Evolutionary conservation across 2,113 vertebrate genomes (phyloP).

Genomic region (Tretioscincus oriximinensis): DNA sequence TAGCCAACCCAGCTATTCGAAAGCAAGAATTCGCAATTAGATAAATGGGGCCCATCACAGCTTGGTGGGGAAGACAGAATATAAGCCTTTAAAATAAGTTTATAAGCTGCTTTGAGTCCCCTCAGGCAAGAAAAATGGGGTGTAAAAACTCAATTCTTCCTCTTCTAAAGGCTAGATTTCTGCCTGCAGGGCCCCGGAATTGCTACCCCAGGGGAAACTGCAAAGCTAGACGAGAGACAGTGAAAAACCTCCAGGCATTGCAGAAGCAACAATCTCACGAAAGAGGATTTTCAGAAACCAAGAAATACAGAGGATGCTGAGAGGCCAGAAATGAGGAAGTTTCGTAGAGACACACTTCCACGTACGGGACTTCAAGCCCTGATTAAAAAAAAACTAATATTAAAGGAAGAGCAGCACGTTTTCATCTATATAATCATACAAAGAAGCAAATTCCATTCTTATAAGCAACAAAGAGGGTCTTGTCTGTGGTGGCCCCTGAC

Average conservation of each 20-base stretch:
- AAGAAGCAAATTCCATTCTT: no score
- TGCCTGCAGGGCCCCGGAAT: neutral
- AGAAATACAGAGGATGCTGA: neutral
- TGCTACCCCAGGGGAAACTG: neutral
- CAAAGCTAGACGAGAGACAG: neutral
- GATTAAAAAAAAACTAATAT: neutral
- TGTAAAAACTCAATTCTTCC: no score
- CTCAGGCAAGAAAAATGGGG: no score
- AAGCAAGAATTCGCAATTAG: no score
- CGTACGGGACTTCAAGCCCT: neutral
- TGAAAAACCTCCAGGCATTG: neutral
- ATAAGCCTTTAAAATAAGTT: no score
- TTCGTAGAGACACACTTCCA: neutral
- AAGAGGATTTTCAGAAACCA: neutral
- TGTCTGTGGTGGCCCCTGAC: no score
- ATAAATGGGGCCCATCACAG: no score
- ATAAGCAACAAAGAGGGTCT: no score
- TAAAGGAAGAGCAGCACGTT: no score
- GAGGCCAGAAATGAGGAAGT: conserved; percentile 2
- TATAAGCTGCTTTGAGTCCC: no score
- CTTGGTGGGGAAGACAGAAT: no score
- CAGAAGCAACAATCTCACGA: neutral
- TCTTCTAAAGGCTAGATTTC: neutral
- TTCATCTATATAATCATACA: neutral
- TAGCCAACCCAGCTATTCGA: no score